phyloP scores from a whole-genome alignment of 2,113 vertebrate species.

The Piprites chloris region DNA sequence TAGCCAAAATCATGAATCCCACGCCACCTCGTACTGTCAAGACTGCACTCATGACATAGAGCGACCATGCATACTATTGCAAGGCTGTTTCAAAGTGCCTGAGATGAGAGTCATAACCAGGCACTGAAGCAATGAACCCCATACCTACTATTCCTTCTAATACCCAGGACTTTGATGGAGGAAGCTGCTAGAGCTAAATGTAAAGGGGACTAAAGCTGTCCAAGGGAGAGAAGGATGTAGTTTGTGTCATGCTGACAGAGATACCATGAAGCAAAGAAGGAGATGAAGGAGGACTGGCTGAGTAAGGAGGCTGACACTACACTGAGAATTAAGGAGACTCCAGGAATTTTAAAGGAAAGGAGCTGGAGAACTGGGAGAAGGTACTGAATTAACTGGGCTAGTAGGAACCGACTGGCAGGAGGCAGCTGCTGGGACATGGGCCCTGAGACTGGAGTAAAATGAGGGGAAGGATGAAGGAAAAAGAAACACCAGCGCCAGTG shows the following conservation, averaged over 20 bases:
- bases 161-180: neutral
- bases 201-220: neutral
- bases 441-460: neutral
- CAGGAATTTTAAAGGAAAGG: neutral
- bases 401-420: neutral
- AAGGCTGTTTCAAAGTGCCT: neutral
- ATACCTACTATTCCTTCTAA: neutral
- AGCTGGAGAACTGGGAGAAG: neutral
- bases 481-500: neutral
- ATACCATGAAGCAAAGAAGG: neutral
- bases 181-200: neutral
- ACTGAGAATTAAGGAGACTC: neutral
- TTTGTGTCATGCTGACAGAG: neutral
- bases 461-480: neutral
- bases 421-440: neutral
- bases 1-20: neutral
- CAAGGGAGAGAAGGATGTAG: neutral
- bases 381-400: neutral
- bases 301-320: neutral
- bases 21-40: neutral
- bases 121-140: neutral
- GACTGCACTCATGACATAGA: neutral
- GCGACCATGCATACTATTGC: neutral
- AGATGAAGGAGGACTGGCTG: neutral
- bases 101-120: neutral